Evolutionary conservation across 2,797 vertebrate species (phyloP).

Genomic region (Channa striata): DNA sequence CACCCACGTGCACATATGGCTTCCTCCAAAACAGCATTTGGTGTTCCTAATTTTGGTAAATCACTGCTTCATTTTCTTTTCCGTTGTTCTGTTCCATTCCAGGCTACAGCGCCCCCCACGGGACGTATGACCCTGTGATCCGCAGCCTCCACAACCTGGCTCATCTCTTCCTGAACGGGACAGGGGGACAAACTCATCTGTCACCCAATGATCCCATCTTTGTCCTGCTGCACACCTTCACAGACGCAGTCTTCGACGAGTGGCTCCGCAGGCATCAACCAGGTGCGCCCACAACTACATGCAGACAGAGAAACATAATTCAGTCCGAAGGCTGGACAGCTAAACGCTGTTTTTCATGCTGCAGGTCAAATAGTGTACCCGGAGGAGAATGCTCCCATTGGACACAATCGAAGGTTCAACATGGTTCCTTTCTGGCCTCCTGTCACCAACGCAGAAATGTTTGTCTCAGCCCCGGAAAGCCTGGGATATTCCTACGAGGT

Average conservation of each 20-base stretch:
- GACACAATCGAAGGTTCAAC: conserved; percentile 94
- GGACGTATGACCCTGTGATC: conserved; percentile 91
- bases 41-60: conserved; percentile 58
- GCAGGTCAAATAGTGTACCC: conserved; percentile 91
- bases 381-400: conserved; percentile 94
- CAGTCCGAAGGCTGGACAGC: background rate
- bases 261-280: conserved; percentile 91
- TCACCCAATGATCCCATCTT: conserved; percentile 98
- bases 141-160: conserved; percentile 97
- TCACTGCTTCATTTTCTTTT: conserved; percentile 28
- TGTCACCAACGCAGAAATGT: conserved; percentile 94
- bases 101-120: conserved; percentile 96
- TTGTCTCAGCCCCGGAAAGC: conserved; percentile 90
- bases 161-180: conserved; percentile 97
- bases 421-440: conserved; percentile 99
- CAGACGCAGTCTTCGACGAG: conserved; percentile 96
- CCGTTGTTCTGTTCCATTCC: conserved; percentile 17
- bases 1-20: conserved; percentile 63
- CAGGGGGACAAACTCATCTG: conserved; percentile 95
- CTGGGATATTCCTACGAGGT: conserved; percentile 94
- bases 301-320: background rate
- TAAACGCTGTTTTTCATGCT: conserved; percentile 15
- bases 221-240: conserved; percentile 94
- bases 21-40: conserved; percentile 56
- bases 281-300: conserved; percentile 76